These are phyloP conservation scores for Danio aesculapii DNA, from an alignment of 2,797 vertebrate species.

Conservation along the genomic window DNA sequence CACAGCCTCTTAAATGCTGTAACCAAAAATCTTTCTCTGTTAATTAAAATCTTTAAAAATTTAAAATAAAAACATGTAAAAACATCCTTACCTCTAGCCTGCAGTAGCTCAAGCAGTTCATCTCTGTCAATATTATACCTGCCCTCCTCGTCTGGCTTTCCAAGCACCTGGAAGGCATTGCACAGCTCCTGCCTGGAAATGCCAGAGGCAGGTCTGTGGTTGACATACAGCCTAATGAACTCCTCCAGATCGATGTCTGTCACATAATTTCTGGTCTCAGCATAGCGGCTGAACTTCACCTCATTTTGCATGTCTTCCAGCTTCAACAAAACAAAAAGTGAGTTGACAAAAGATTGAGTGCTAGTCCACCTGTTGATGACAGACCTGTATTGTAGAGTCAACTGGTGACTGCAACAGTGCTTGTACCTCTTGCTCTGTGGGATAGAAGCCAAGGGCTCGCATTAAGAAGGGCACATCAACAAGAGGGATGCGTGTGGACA, in stretches of 20 bases:
- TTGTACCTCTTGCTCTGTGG: constrained; percentile 89
- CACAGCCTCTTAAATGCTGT: neutral
- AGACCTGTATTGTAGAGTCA: neutral
- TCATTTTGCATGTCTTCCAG: constrained; percentile 92
- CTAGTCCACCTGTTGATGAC: neutral
- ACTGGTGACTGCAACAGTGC: neutral
- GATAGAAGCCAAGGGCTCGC: constrained; percentile 91
- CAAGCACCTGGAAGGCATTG: constrained; percentile 81
- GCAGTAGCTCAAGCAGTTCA: constrained; percentile 83
- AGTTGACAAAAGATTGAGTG: constrained; percentile 21
- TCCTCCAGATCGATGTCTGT: constrained; percentile 86
- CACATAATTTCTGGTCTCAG: constrained; percentile 84
- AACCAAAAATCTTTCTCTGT: constrained; percentile 9
- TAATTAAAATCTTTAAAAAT: neutral
- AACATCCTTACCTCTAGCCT: constrained; percentile 80
- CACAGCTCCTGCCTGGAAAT: constrained; percentile 76
- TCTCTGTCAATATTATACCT: constrained; percentile 77
- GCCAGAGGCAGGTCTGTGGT: constrained; percentile 88
- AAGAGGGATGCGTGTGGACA: constrained; percentile 84
- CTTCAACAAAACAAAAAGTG: constrained; percentile 69
- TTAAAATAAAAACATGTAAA: neutral
- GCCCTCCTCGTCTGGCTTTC: constrained; percentile 68
- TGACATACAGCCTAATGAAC: constrained; percentile 92
- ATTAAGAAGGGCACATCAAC: constrained; percentile 88
- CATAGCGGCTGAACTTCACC: constrained; percentile 88